Evolutionary conservation across 1,140 invertebrate genomes (phyloP).

Genomic region (Protaetia brevitarsis): DNA sequence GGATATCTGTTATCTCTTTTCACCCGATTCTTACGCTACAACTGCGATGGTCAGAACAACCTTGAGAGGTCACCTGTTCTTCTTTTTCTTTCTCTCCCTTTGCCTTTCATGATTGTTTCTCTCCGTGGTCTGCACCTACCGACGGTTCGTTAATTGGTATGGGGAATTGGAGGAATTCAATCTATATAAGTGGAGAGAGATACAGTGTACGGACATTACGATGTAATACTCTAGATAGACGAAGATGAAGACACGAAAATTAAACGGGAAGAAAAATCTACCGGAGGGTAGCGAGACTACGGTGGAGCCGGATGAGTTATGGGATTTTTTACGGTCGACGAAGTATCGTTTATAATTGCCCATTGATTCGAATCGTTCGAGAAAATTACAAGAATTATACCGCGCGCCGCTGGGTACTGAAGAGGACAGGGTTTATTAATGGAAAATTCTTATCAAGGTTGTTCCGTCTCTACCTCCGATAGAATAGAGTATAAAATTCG

Average conservation of each 20-base stretch:
- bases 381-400: neutral
- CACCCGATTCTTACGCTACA: neutral
- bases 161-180: neutral
- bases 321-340: slow-evolving; percentile 2
- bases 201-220: no score
- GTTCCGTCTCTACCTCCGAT: neutral
- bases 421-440: neutral
- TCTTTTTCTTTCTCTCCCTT: neutral
- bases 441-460: neutral
- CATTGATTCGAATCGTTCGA: slow-evolving; percentile 12
- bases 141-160: slow-evolving; percentile 5
- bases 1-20: neutral
- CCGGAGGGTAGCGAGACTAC: no score
- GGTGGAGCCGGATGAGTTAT: neutral
- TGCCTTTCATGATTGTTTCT: neutral
- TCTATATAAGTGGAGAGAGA: neutral
- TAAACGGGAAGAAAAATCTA: neutral
- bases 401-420: neutral
- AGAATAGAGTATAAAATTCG: neutral
- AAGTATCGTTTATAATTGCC: neutral
- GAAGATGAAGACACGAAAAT: neutral
- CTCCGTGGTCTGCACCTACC: neutral
- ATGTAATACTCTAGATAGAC: no score
- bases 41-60: neutral
- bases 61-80: slow-evolving; percentile 4